phyloP scores from a whole-genome alignment of 2,113 vertebrate species.

The Entomyzon cyanotis region DNA sequence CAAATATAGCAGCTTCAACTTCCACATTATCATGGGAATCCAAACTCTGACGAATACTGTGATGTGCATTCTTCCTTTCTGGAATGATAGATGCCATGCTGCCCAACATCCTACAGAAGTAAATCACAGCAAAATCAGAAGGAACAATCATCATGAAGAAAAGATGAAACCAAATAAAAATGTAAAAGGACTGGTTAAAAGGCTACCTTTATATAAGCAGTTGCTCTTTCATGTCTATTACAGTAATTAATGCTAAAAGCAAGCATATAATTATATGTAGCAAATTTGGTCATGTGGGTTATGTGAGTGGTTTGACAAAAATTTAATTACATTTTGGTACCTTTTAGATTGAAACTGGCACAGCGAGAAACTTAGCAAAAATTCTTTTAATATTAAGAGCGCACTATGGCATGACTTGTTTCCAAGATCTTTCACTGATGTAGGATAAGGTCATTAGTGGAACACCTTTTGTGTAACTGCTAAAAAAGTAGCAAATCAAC shows the following conservation, averaged over 20 bases:
- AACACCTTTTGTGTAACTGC: neutral
- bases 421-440: neutral
- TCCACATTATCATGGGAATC: slow-evolving; percentile 98
- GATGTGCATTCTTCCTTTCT: slow-evolving; percentile 97
- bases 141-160: neutral
- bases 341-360: neutral
- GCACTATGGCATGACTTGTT: neutral
- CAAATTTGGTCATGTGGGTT: neutral
- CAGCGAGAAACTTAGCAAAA: neutral
- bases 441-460: neutral
- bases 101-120: slow-evolving; percentile 87
- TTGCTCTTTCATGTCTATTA: neutral
- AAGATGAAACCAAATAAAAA: neutral
- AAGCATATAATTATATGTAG: neutral
- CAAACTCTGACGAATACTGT: slow-evolving; percentile 97
- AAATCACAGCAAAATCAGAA: neutral
- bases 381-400: neutral
- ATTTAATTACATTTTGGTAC: neutral
- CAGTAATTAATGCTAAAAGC: neutral
- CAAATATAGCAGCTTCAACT: slow-evolving; percentile 98
- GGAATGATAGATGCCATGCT: slow-evolving; percentile 98
- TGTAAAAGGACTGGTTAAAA: neutral
- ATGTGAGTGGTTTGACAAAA: neutral
- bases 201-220: neutral
- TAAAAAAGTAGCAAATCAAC: neutral